Evolutionary conservation across 2,888 invertebrate species (phyloP).

Genomic region (Athrips mouffetella): DNA sequence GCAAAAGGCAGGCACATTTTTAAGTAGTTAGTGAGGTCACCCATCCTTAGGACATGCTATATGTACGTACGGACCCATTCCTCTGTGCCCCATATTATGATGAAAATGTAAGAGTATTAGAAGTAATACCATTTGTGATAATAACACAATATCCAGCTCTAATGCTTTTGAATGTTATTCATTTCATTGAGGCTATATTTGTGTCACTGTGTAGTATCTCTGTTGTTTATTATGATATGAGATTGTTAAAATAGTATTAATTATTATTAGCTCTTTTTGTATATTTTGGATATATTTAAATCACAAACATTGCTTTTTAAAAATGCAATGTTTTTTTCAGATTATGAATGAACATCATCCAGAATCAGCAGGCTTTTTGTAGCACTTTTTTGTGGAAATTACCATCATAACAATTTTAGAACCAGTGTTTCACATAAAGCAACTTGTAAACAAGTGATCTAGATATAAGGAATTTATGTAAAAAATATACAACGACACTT

Average conservation of each 20-base stretch:
- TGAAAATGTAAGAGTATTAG: too few species aligned
- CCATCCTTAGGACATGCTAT: too few species aligned
- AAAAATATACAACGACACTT: constrained; percentile 23
- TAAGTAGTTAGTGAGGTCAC: too few species aligned
- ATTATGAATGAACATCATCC: constrained; percentile 31
- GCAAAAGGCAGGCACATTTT: too few species aligned
- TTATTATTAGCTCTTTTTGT: neutral
- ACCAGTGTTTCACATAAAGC: neutral
- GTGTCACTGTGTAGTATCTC: neutral
- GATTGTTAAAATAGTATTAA: neutral
- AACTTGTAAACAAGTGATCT: constrained; percentile 19
- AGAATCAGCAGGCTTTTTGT: constrained; percentile 28
- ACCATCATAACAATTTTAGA: constrained; percentile 13
- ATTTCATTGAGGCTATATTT: neutral
- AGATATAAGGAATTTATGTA: constrained; percentile 28
- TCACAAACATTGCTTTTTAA: constrained; percentile 9
- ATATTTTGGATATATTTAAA: neutral
- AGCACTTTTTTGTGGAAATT: constrained; percentile 20
- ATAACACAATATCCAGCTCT: neutral
- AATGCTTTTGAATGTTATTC: neutral
- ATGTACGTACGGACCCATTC: too few species aligned
- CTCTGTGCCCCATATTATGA: too few species aligned
- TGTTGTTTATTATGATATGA: neutral
- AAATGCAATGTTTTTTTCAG: constrained; percentile 32
- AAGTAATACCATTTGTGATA: too few species aligned